Evolutionary conservation across 2,888 invertebrate genomes (phyloP).

Genomic region (Ennomos fuscantarius): DNA sequence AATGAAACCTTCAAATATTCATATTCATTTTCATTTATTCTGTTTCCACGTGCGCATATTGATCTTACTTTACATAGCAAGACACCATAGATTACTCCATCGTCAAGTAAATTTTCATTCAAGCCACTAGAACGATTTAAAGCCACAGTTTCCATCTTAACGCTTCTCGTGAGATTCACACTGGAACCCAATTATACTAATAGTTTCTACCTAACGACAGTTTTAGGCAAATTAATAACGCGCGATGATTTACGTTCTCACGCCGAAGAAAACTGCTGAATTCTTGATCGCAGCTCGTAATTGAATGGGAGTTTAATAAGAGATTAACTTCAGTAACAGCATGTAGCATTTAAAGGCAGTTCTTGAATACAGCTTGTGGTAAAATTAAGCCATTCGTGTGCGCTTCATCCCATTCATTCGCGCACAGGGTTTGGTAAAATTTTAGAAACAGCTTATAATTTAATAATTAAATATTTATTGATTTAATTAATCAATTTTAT

Average conservation of each 20-base stretch:
- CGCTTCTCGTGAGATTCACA: constrained; percentile 32
- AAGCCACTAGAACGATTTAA: constrained; percentile 12
- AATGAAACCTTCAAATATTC: no score
- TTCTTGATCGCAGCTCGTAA: constrained; percentile 26
- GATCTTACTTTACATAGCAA: no score
- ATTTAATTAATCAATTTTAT: no score
- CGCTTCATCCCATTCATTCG: no score
- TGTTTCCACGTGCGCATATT: no score
- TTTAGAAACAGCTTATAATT: no score
- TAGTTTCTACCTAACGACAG: constrained; percentile 39
- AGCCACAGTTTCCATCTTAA: constrained; percentile 16
- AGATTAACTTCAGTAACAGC: constrained; percentile 14
- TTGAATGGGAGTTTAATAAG: constrained; percentile 29
- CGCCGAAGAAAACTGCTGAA: constrained; percentile 24
- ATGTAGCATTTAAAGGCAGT: not conserved
- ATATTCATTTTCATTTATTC: no score
- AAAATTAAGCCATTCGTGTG: no score
- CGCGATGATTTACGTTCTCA: constrained; percentile 31
- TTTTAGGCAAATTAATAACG: constrained; percentile 40
- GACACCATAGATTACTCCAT: no score
- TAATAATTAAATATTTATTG: no score
- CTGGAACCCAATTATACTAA: constrained; percentile 38
- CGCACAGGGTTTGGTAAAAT: no score
- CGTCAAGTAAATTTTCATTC: not conserved
- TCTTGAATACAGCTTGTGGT: no score